A percentile compares a stretch with the other conserved stretches of the same genome.
These are phyloP conservation scores for Ellobius talpinus DNA, from an alignment of 2,113 vertebrate species.

Conservation along the genomic window DNA sequence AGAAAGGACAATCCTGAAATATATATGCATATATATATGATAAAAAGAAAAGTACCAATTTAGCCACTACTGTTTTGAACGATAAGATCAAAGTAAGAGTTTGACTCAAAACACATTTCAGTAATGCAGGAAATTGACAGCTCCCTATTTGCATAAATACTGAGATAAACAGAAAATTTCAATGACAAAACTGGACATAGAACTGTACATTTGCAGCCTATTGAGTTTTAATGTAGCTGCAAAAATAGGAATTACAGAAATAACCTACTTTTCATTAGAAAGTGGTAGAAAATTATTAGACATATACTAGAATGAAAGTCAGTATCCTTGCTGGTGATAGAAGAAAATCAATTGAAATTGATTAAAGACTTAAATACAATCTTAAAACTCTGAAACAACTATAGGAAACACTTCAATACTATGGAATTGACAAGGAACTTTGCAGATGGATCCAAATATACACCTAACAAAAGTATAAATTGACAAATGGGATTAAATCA, in stretches of 20 bases:
- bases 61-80: not conserved
- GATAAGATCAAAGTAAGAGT: not conserved
- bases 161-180: not conserved
- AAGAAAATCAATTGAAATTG: not conserved
- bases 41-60: not conserved
- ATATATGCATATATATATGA: not conserved
- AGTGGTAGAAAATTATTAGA: not conserved
- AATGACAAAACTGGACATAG: not conserved
- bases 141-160: not conserved
- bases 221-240: not conserved
- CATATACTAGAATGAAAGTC: not conserved
- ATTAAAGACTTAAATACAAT: not conserved
- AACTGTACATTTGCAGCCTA: not conserved
- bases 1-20: not conserved
- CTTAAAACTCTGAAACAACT: not conserved
- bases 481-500: not conserved
- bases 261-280: not conserved
- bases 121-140: not conserved
- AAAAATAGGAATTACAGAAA: not conserved
- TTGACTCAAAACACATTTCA: not conserved
- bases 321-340: not conserved
- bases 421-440: not conserved
- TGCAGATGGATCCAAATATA: not conserved
- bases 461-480: not conserved
- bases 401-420: not conserved